Evolutionary conservation across 2,113 vertebrate species (phyloP), one percentile per base, ranked within the genome.

Genomic region (Anoplopoma fimbria): DNA sequence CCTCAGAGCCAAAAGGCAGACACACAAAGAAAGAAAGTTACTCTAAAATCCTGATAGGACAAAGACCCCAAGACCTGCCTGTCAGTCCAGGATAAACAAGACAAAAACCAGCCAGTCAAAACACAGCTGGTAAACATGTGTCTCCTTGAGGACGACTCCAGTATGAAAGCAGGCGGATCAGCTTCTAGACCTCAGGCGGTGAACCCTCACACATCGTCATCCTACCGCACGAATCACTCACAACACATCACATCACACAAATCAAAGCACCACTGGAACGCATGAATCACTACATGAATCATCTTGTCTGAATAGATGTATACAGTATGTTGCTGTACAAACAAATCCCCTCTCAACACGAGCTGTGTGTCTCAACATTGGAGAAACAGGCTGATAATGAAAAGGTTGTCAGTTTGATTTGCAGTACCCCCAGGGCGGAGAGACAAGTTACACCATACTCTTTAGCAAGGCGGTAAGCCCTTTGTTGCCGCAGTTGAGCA

Each of bases 201-300:
- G 27, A 79, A 79, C 60, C 61, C 77, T 81, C 79, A 36, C 74
- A 75, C 75, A 33, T 40, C 42, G 40, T 72, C 81, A 71, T 71
- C 51, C 53, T 17, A 7, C 64, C 36, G 40, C 70, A 71, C 84
- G 89, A 90, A 83, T 90, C 82, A 82, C 78, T 85, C 84, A 27
- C 86, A 79, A 69, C 68, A 55, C 77, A 74, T 40, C 70, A 49
- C 65, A 71, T 69, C 77, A 49, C 47, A 62, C 75, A 13, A 42
- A 75, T 72, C 73, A 75, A 74, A 74, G 69, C 57, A 63, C 45
- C 69, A 33, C 73, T 58, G 75, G 57, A 80, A 62, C 51, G 15
- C 21, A 60, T 82, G 84, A 84, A 85, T 89, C 72, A 72, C 29
- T 1, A 0, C 45, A 27, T 84, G 81, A 89, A 75, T 88, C 91